Conservation (phyloP, 2,113 vertebrate genomes). For the Andinoacara biseriatus region DNA sequence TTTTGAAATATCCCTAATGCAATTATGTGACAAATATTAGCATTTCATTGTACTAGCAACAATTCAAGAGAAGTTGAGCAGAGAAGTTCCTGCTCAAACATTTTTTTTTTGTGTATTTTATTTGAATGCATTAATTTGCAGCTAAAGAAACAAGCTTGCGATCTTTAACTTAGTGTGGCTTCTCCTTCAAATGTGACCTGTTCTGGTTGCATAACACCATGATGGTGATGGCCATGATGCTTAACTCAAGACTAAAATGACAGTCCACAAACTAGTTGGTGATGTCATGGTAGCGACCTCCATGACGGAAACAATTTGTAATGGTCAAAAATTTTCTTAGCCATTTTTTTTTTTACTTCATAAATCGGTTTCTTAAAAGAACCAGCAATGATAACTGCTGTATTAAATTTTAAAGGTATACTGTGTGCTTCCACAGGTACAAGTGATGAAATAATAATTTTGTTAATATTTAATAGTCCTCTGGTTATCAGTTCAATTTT, state of each 20-base stretch:
- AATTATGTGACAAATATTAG: too few species aligned
- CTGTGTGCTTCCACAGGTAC: neutral
- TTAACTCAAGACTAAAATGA: neutral
- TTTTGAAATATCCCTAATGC: too few species aligned
- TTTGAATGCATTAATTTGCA: neutral
- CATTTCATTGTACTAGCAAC: too few species aligned
- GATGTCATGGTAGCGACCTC: neutral
- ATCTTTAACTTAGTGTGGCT: neutral
- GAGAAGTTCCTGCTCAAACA: too few species aligned
- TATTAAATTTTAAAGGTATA: fast-evolving
- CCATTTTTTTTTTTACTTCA: neutral
- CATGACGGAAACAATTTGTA: too few species aligned
- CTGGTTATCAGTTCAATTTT: neutral
- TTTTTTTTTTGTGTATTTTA: neutral
- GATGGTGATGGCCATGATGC: fast-evolving
- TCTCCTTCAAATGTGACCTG: neutral
- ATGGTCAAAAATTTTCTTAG: too few species aligned
- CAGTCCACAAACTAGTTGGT: neutral
- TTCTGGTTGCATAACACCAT: neutral
- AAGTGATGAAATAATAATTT: neutral
- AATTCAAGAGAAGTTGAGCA: too few species aligned
- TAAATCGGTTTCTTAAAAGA: neutral
- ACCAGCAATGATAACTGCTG: neutral
- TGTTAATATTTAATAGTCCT: neutral
- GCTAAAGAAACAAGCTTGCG: neutral